A percentile compares a stretch with the other conserved stretches of the same genome.
Conservation (phyloP, 1,140 invertebrate species). For the Musca vetustissima region DNA sequence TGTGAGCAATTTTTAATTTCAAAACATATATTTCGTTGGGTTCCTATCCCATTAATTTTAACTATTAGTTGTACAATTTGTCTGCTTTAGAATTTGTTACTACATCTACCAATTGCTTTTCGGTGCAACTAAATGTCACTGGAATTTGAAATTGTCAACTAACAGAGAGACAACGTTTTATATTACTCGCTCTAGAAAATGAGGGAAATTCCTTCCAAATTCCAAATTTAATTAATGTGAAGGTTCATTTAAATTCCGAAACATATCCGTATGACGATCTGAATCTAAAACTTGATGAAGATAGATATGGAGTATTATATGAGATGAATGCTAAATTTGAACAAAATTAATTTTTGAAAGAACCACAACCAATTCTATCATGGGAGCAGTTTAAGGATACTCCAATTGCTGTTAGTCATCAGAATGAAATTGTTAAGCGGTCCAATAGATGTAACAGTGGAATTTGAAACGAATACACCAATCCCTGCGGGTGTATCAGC, state of each 20-base stretch:
- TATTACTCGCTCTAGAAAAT: not conserved
- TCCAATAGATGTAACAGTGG: slow-evolving; percentile 36
- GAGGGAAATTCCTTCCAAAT: slow-evolving; percentile 20
- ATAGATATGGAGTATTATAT: slow-evolving; percentile 26
- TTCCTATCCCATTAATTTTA: no score
- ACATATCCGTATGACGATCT: slow-evolving; percentile 45
- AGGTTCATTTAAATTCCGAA: slow-evolving; percentile 39
- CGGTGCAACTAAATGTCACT: not conserved
- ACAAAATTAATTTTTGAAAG: slow-evolving; percentile 26
- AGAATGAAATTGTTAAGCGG: slow-evolving; percentile 34
- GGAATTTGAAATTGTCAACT: slow-evolving; percentile 6
- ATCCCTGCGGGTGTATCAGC: slow-evolving; percentile 35
- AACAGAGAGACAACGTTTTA: not conserved
- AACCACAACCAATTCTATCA: slow-evolving; percentile 31
- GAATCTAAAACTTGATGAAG: slow-evolving; percentile 30
- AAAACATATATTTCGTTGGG: no score
- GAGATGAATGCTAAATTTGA: slow-evolving; percentile 27
- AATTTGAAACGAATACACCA: slow-evolving; percentile 35
- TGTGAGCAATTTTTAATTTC: no score
- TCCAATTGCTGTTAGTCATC: no score
- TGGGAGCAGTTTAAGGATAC: no score
- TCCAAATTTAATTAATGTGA: slow-evolving; percentile 33
- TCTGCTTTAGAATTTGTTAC: no score
- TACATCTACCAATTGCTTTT: slow-evolving; percentile 11
- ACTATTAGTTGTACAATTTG: no score